Evolutionary conservation across 2,888 invertebrate species (phyloP).

Genomic region (Oscheius onirici): DNA sequence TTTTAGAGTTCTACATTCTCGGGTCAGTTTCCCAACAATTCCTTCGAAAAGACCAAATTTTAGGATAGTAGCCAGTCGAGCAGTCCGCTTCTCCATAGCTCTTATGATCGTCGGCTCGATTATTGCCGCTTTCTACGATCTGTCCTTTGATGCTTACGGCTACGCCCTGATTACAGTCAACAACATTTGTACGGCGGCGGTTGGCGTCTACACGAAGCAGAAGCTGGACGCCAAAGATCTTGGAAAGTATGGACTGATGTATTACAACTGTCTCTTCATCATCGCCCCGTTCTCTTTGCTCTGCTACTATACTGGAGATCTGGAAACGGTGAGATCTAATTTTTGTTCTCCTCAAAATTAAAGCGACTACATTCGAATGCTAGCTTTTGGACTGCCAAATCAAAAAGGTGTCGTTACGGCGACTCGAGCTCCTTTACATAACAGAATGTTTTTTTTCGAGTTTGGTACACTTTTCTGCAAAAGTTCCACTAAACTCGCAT

Average conservation of each 20-base stretch:
- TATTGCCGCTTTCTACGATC: slow-evolving; percentile 89
- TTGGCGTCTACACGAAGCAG: slow-evolving; percentile 95
- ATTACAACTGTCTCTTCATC: slow-evolving; percentile 75
- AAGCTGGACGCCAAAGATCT: slow-evolving; percentile 85
- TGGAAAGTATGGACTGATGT: slow-evolving; percentile 75
- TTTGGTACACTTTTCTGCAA: no score
- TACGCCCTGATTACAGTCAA: slow-evolving; percentile 76
- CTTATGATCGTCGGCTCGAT: slow-evolving; percentile 95
- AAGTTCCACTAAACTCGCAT: no score
- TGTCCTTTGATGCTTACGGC: slow-evolving; percentile 87
- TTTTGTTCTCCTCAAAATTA: not conserved
- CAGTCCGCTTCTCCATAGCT: slow-evolving; percentile 90
- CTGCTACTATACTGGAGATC: slow-evolving; percentile 71
- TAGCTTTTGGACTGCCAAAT: no score
- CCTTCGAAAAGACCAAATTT: not conserved
- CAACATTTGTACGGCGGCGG: slow-evolving; percentile 92
- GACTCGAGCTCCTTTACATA: no score
- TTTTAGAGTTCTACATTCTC: slow-evolving; percentile 87
- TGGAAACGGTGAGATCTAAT: slow-evolving; percentile 66
- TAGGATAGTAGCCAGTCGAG: slow-evolving; percentile 75
- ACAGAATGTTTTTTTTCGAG: no score
- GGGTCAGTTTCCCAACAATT: slow-evolving; percentile 74
- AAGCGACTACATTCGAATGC: no score
- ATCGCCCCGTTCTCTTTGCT: slow-evolving; percentile 71
- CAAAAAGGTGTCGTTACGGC: no score